Evolutionary conservation across 2,113 vertebrate species (phyloP).

Genomic region (Oreochromis niloticus): DNA sequence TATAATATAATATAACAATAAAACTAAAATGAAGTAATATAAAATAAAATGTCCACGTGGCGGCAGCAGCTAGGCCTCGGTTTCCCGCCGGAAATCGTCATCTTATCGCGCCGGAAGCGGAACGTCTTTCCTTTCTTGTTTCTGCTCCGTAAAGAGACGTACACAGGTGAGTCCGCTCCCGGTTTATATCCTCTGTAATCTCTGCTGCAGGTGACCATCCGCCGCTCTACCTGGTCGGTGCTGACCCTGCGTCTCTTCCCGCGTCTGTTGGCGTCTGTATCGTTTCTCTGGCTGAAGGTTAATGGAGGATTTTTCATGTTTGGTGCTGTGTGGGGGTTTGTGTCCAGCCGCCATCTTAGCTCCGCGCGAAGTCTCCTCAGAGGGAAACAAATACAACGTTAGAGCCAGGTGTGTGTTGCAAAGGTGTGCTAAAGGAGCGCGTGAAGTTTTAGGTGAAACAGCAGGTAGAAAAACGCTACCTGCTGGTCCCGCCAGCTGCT

Average conservation of each 20-base stretch:
- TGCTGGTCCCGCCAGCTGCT: neutral
- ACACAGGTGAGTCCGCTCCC: conserved; percentile 45
- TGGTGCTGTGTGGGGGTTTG: neutral
- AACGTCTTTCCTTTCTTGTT: conserved; percentile 72
- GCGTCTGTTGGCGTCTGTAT: neutral
- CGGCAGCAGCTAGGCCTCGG: neutral
- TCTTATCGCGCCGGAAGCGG: conserved; percentile 52
- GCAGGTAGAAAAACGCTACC: neutral
- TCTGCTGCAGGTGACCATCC: neutral
- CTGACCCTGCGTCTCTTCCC: too few relatives aligned
- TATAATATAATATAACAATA: neutral
- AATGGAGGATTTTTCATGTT: fast-evolving
- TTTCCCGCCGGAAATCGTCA: conserved; percentile 17
- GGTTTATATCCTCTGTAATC: conserved; percentile 34
- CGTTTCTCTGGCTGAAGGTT: neutral
- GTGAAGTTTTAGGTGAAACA: neutral
- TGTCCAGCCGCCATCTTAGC: conserved; percentile 25
- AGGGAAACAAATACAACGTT: neutral
- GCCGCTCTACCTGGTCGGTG: fast-evolving
- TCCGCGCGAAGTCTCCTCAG: neutral
- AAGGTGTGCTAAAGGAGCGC: neutral
- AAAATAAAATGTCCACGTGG: neutral
- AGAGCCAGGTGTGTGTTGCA: neutral
- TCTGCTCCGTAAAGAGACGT: conserved; percentile 55
- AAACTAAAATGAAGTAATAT: neutral